A percentile compares a stretch with the other conserved stretches of the same genome.
These are phyloP conservation scores for Cairina moschata DNA, from an alignment of 2,113 vertebrate species.

Conservation along the genomic window DNA sequence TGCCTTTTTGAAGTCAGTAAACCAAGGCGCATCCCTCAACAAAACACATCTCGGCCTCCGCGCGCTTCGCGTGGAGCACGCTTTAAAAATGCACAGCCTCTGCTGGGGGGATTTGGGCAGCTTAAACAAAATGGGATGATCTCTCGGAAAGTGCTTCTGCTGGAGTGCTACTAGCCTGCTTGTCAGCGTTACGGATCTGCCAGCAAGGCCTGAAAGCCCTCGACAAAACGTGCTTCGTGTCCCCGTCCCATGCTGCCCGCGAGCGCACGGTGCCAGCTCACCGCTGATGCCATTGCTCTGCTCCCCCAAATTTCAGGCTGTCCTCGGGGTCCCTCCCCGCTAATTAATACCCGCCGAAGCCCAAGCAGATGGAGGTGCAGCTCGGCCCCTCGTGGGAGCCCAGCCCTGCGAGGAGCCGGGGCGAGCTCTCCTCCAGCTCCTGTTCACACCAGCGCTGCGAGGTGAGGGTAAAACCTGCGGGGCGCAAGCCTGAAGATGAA, in stretches of 20 bases:
- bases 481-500: not conserved
- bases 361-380: not conserved
- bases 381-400: not conserved
- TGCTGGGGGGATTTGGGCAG: not conserved
- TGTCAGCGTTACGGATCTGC: fast-evolving
- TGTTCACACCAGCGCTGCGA: not conserved
- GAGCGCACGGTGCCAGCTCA: too few species aligned
- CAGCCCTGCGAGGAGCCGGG: not conserved
- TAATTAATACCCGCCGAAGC: not conserved
- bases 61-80: fast-evolving
- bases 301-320: not conserved
- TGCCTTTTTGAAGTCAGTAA: not conserved
- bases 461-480: not conserved
- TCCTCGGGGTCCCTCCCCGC: not conserved
- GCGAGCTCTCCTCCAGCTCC: not conserved
- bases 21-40: not conserved
- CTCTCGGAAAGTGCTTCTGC: not conserved
- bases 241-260: fast-evolving
- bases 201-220: not conserved
- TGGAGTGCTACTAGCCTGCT: fast-evolving
- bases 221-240: not conserved
- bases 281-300: too few species aligned
- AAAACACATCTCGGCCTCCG: not conserved
- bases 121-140: not conserved
- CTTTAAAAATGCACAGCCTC: not conserved